Base-by-base conservation (phyloP, 2,888 invertebrate genomes). In the Drosophila subquinaria region DNA sequence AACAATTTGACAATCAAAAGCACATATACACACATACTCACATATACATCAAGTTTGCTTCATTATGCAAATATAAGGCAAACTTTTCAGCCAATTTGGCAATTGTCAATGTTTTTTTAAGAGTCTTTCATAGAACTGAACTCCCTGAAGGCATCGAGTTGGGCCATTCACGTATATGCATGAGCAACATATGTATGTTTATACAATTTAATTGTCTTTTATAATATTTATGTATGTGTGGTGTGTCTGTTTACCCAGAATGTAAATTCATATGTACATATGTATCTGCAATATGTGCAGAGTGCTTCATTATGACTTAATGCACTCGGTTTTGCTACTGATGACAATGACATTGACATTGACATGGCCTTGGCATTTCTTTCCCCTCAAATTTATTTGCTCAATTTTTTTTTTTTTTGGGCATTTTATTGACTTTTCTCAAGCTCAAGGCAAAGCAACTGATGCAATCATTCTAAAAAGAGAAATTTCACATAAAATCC, bases 31-130 rank as follows among this genome's bases (percentile, higher is more conserved):
- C 27, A 38, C 20, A 23, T 11, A 33, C 30, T 8, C 50, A 35
- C 4, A 45, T 4, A 35, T 33, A 60, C 42, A 30, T 11, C 15
- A 10, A 53, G 68, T 40, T 51, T 30, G 35, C n/a, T 71, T 67
- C 64, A 73, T 82, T 76, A 81, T 76, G 76, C 66, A 81, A 84
- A 84, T 81, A 50, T 45, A 45, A 64, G 43, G 45, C 42, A 77
- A 81, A 78, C 53, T 69, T 70, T 68, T 48, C 48, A 42, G 43
- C 50, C 62, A 60, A 67, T 73, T 69, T 60, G 56, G 23, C 62
- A 77, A 72, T 69, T 80, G 80, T 72, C 47, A 66, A 67, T 79
- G 68, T 75, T 72, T 79, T 68, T 60, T 33, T 42, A 66, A 59
- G 57, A 51, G 55, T 47, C 57, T 59, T 38, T 36, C 40, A 55